Percentiles rank a stretch among this genome's conserved stretches.
Evolutionary conservation across 1,140 invertebrate species (phyloP).

Genomic region (Orchesella cincta): DNA sequence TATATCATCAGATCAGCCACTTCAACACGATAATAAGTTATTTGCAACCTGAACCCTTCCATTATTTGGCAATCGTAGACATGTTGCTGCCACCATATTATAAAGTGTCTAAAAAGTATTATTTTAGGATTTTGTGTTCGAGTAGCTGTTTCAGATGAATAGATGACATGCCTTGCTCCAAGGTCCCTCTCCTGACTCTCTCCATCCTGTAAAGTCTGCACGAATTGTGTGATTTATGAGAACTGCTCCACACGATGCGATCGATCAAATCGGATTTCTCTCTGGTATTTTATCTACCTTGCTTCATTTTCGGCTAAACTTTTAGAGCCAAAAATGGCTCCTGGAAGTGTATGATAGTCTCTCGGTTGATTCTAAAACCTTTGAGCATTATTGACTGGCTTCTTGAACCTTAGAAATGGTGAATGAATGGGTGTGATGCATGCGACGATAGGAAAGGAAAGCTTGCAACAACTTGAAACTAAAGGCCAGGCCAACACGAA

Average conservation of each 20-base stretch:
- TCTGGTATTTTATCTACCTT: constrained; percentile 12
- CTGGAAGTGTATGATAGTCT: background rate
- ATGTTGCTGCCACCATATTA: background rate
- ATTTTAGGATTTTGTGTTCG: background rate
- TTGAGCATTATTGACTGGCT: background rate
- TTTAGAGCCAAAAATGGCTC: background rate
- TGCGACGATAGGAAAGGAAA: background rate
- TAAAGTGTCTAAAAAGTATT: background rate
- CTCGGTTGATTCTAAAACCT: too few species aligned
- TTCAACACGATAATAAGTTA: too few species aligned
- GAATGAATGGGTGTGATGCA: background rate
- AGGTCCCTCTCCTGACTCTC: background rate
- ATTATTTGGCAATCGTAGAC: background rate
- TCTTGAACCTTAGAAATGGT: too few species aligned
- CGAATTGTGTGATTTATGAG: constrained; percentile 11
- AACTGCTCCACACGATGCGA: background rate
- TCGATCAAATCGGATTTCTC: constrained; percentile 29
- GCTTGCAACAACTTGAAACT: background rate
- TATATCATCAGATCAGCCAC: too few species aligned
- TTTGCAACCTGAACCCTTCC: too few species aligned
- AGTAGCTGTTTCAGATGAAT: background rate
- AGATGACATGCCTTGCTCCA: background rate
- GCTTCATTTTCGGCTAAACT: constrained; percentile 6
- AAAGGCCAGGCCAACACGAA: background rate
- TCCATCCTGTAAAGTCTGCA: background rate